Base-by-base conservation (phyloP, 2,113 vertebrate species). In the Neogobius melanostomus region DNA sequence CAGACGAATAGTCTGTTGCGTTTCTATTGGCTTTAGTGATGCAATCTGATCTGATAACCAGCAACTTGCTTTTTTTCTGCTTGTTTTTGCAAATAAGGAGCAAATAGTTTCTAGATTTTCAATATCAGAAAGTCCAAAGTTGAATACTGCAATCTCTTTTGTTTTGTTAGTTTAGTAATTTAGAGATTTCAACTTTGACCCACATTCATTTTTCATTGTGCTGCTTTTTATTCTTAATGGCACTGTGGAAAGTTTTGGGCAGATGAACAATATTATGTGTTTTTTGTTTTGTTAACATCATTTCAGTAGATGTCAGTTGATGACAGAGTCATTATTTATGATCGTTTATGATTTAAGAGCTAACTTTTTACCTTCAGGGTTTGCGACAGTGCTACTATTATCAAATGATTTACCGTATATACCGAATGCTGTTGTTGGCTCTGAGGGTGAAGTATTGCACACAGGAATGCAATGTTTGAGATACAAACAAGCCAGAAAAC, bases 81-180 rank as follows among this genome's bases (percentile, higher is more conserved):
- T 36, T 5, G 3, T 36, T 36, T 36, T 61, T 64, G 36, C 64
- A 77, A 72, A 79, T 17, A 5, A 54, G 72, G 28, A 75, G 79
- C 74, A 62, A 66, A 57, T 66, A 47, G 67, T 77, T 79, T 67
- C 11, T 59, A 64, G 53, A 83, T 66, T 64, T 28, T 68, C 64
- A 79, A 76, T 65, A 72, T 21, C 56, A 72, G 64, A 72, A 49
- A 72, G 87, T 60, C 71, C 80, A 88, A 89, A 82, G 86, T 88
- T 78, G 76, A 56, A 17, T 57, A 17, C 36, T 76, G 75, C 11
- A 12, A 56, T 78, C 74, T 44, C 81, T 59, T 63, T 52, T 64
- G 65, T 48, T 76, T 72, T 54, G 50, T 76, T 71, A 57, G 16
- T 8, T 47, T 79, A 79, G 85, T 89, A 84, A 87, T 75, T n/a